Evolutionary conservation across 2,797 vertebrate genomes (phyloP).

Genomic region (Myoxocephalus aenaeus): DNA sequence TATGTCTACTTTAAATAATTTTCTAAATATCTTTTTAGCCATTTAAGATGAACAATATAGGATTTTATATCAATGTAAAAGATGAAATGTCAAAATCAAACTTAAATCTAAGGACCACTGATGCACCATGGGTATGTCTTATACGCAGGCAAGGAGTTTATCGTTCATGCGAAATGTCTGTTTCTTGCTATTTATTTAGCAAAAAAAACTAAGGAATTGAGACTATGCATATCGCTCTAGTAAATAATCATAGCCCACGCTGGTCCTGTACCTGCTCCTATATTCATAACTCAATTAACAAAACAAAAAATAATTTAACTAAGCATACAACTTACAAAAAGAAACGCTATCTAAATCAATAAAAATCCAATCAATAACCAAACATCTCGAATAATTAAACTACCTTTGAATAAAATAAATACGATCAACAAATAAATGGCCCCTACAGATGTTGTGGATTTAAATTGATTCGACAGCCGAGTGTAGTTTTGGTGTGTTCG

Average conservation of each 20-base stretch:
- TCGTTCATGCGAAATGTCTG: background rate
- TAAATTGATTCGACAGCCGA: background rate
- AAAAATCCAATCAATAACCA: no score
- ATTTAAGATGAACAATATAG: background rate
- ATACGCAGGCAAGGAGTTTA: background rate
- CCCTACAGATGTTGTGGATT: background rate
- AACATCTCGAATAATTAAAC: no score
- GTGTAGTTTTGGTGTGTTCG: conserved; percentile 2
- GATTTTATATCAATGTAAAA: background rate
- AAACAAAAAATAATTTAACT: background rate
- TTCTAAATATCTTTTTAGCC: background rate
- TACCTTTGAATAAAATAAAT: no score
- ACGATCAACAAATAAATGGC: no score
- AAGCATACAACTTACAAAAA: no score
- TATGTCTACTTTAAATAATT: background rate
- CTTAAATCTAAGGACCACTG: no score
- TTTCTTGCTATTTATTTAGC: no score
- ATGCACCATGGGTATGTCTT: background rate
- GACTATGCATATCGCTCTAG: background rate
- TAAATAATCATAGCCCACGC: background rate
- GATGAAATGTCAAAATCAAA: background rate
- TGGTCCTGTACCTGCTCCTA: background rate
- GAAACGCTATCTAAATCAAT: no score
- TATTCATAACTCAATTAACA: background rate
- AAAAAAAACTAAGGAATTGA: no score